Evolutionary conservation across 2,888 invertebrate genomes (phyloP).

Genomic region (Cryptus viduatorius): DNA sequence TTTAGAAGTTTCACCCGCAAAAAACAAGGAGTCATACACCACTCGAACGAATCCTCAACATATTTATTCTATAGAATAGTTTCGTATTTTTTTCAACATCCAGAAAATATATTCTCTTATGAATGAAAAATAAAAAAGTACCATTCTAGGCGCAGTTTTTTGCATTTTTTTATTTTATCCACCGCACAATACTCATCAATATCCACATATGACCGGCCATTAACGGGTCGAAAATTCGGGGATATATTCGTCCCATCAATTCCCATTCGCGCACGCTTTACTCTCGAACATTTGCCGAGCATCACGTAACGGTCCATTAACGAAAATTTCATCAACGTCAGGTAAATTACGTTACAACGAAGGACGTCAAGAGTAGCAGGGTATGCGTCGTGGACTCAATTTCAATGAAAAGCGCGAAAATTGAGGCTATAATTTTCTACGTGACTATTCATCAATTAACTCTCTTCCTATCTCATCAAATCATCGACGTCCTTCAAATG

Average conservation of each 20-base stretch:
- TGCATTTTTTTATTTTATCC: constrained; percentile 43
- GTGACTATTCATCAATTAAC: constrained; percentile 5
- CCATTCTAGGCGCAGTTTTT: neutral
- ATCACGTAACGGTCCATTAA: constrained; percentile 47
- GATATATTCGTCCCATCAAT: constrained; percentile 38
- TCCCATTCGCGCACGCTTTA: constrained; percentile 50
- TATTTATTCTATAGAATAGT: too few species aligned
- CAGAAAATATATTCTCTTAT: neutral
- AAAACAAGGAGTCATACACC: too few species aligned
- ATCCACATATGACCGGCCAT: constrained; percentile 26
- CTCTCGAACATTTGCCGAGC: constrained; percentile 48
- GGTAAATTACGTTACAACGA: constrained; percentile 47
- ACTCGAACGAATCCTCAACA: too few species aligned
- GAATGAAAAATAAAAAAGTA: neutral
- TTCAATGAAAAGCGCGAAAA: neutral
- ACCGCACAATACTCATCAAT: constrained; percentile 34
- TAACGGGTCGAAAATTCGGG: constrained; percentile 33
- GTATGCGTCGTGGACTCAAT: constrained; percentile 43
- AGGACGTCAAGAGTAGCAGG: constrained; percentile 10
- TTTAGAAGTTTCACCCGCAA: too few species aligned
- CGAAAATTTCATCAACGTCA: constrained; percentile 62
- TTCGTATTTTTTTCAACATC: too few species aligned
- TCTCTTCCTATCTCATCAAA: neutral
- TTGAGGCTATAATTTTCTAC: neutral
- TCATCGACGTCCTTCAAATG: neutral